A percentile compares a stretch with the other conserved stretches of the same genome.
Conservation (phyloP, 2,888 invertebrate species). For the Dioctria linearis region DNA sequence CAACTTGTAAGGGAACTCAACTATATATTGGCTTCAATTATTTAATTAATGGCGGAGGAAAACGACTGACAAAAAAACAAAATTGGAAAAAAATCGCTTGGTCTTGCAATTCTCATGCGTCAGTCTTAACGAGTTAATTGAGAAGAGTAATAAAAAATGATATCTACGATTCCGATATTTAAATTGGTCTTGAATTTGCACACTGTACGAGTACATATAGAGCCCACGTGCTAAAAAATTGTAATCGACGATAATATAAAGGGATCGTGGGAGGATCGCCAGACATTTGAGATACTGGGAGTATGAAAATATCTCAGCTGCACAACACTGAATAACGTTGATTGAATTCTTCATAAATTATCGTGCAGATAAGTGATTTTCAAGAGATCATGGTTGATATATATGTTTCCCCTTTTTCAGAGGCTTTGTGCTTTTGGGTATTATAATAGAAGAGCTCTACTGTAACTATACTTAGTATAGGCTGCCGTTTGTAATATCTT, state of each 20-base stretch:
- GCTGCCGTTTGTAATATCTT: too few species aligned
- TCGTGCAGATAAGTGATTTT: too few species aligned
- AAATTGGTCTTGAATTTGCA: background rate
- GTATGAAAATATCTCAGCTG: background rate
- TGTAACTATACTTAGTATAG: too few species aligned
- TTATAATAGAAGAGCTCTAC: too few species aligned
- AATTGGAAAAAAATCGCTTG: background rate
- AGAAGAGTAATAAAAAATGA: slow-evolving; percentile 2
- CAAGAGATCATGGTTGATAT: too few species aligned
- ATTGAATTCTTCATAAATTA: too few species aligned
- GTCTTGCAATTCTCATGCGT: background rate
- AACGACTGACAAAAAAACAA: background rate
- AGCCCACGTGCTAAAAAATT: background rate
- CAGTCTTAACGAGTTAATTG: slow-evolving; percentile 1
- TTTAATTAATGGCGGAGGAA: background rate
- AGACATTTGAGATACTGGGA: background rate
- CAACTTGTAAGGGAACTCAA: background rate
- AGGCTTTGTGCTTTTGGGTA: too few species aligned
- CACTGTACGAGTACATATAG: background rate
- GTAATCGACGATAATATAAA: background rate
- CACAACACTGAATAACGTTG: too few species aligned
- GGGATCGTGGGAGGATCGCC: background rate
- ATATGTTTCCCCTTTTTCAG: too few species aligned
- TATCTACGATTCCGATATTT: background rate
- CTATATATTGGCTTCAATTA: background rate